Percentiles rank a stretch among this genome's conserved stretches.
Conservation (phyloP, 2,888 invertebrate genomes). For the Mantis religiosa region DNA sequence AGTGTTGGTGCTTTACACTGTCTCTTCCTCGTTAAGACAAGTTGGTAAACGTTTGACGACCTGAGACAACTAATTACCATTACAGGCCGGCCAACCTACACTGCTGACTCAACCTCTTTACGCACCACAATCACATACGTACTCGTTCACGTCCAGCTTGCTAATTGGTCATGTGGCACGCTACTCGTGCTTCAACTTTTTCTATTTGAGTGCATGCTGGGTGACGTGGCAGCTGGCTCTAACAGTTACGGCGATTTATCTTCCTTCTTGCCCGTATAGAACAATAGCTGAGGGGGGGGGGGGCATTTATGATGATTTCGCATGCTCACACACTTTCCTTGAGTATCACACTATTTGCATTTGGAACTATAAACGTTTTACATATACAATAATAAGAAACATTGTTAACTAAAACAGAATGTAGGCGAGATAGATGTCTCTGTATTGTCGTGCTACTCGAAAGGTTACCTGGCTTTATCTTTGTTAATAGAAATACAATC, state of each 20-base stretch:
- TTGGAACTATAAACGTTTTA: too few species aligned
- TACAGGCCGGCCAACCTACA: background rate
- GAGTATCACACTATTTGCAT: too few species aligned
- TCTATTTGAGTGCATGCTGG: background rate
- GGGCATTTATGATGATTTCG: too few species aligned
- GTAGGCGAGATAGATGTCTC: too few species aligned
- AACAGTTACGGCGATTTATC: background rate
- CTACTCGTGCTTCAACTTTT: background rate
- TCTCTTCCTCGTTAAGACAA: background rate
- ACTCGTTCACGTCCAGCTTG: background rate
- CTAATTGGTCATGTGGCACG: background rate
- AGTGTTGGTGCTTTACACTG: background rate
- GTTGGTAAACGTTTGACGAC: background rate
- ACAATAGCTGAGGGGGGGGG: too few species aligned
- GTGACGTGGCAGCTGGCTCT: background rate
- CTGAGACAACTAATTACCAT: background rate
- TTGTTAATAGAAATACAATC: too few species aligned
- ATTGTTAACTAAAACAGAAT: too few species aligned
- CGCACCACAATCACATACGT: background rate
- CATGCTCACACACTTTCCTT: too few species aligned
- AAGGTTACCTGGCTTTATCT: too few species aligned
- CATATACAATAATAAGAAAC: too few species aligned
- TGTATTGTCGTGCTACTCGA: too few species aligned
- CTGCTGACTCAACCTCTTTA: background rate
- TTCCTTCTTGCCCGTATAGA: background rate